Evolutionary conservation across 2,797 vertebrate genomes (phyloP).

Genomic region (Pteronotus mesoamericanus): DNA sequence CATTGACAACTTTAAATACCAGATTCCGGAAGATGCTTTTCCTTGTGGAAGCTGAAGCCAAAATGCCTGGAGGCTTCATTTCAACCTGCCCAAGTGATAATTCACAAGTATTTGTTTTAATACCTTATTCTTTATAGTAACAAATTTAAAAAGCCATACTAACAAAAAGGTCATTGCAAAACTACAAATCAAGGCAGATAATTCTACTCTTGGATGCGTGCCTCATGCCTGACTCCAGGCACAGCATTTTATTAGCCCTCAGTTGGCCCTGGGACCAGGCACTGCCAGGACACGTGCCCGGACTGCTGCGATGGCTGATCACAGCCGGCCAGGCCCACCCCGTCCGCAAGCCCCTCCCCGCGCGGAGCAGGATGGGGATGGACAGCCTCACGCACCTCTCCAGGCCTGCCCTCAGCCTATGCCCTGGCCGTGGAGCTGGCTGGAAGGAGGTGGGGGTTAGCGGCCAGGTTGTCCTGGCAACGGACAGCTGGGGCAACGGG

Average conservation of each 20-base stretch:
- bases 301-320: fast-evolving
- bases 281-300: fast-evolving
- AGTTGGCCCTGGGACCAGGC: fast-evolving
- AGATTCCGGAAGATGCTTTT: background rate
- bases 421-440: background rate
- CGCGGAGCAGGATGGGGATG: background rate
- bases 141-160: background rate
- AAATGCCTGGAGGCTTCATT: background rate
- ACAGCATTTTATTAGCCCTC: fast-evolving
- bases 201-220: background rate
- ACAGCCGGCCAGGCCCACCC: background rate
- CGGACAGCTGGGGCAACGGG: fast-evolving
- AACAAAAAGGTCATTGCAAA: background rate
- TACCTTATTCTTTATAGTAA: background rate
- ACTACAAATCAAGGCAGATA: background rate
- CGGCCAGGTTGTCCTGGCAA: background rate
- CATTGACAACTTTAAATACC: background rate
- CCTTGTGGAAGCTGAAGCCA: background rate
- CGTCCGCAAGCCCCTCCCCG: background rate
- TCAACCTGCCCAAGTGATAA: background rate
- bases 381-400: fast-evolving
- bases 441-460: background rate
- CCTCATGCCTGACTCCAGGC: background rate
- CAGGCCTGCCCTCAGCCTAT: fast-evolving
- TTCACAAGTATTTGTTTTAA: background rate